Evolutionary conservation across 2,888 invertebrate genomes (phyloP).

Genomic region (Sericinus montela): DNA sequence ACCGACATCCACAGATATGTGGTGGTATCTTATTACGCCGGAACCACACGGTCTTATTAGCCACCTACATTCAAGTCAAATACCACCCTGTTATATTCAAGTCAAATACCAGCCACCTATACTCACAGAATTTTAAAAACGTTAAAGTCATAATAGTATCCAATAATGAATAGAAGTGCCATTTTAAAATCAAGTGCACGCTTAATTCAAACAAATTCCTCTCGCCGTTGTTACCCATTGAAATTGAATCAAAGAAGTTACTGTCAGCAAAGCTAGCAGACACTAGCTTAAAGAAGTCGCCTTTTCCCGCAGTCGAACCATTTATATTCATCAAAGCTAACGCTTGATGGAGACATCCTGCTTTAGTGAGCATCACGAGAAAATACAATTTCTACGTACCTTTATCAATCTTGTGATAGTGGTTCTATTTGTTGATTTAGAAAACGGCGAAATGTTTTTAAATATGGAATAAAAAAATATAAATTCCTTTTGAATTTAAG

Average conservation of each 20-base stretch:
- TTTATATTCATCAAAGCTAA: conserved; percentile 37
- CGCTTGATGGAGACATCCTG: conserved; percentile 21
- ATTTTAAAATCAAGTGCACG: no score
- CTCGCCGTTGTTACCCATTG: conserved; percentile 25
- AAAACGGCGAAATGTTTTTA: background rate
- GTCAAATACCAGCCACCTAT: no score
- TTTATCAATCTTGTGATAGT: background rate
- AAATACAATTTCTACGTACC: conserved; percentile 2
- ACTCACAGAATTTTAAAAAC: no score
- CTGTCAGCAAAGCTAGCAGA: conserved; percentile 30
- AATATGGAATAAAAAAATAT: no score
- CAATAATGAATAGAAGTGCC: no score
- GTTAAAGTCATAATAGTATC: no score
- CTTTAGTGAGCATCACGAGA: conserved; percentile 19
- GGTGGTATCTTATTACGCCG: no score
- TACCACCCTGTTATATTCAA: no score
- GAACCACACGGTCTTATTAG: no score
- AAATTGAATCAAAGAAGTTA: conserved; percentile 34
- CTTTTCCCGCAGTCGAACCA: conserved; percentile 26
- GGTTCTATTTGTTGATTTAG: background rate
- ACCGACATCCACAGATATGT: no score
- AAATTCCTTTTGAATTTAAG: no score
- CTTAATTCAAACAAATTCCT: conserved; percentile 15
- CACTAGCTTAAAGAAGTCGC: conserved; percentile 23
- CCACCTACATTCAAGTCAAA: no score